Percentiles rank a stretch among this genome's conserved stretches.
Conservation (phyloP, 2,797 vertebrate species). For the Pogoniulus pusillus region DNA sequence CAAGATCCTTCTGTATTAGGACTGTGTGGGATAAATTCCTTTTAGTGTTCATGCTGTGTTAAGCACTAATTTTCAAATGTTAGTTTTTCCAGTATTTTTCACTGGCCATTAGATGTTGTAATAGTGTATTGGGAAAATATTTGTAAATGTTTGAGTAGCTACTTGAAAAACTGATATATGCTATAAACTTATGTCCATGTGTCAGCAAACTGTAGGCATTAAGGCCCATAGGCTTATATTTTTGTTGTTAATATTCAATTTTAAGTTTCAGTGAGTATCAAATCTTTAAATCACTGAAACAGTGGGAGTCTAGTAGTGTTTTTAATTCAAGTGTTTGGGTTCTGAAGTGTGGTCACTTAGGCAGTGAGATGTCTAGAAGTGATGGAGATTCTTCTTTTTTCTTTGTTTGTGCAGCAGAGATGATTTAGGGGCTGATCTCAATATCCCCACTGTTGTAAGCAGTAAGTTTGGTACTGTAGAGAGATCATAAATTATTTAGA, state of each 20-base stretch:
- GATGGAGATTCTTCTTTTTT: background rate
- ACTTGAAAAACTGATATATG: background rate
- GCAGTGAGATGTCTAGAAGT: background rate
- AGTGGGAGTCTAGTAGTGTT: background rate
- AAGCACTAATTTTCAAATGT: background rate
- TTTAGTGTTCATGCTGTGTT: background rate
- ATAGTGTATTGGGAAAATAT: background rate
- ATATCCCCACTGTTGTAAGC: background rate
- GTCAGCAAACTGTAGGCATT: background rate
- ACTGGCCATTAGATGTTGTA: rapidly evolving
- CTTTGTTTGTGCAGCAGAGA: background rate
- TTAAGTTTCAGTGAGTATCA: background rate
- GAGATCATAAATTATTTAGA: background rate
- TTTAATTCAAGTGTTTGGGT: background rate
- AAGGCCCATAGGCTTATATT: background rate
- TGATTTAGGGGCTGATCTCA: background rate
- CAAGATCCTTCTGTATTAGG: background rate
- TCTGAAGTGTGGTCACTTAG: background rate
- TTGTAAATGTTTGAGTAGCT: background rate
- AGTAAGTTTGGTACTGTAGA: background rate
- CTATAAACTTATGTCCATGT: background rate
- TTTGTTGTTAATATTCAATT: background rate
- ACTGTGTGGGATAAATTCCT: background rate
- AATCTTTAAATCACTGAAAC: background rate
- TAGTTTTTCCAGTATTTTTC: background rate